phyloP scores from a whole-genome alignment of 2,113 vertebrate species.

The Illadopsis cleaveri region DNA sequence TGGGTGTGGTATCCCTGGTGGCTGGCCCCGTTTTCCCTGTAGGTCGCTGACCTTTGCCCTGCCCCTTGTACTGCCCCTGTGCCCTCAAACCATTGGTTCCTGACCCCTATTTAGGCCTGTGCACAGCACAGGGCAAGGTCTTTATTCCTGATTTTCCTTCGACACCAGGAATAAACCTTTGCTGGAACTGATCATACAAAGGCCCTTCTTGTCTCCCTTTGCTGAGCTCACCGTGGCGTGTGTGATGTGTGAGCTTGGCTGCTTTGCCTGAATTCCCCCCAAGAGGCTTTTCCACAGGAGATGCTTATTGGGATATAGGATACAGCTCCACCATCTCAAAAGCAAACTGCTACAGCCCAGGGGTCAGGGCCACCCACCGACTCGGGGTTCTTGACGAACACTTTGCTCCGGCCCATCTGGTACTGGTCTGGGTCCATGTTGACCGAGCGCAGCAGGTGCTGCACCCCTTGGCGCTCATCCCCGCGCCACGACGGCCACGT shows the following conservation, averaged over 20 bases:
- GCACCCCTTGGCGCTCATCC: conserved; percentile 88
- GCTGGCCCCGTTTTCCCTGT: background rate
- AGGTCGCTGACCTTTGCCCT: background rate
- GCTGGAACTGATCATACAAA: background rate
- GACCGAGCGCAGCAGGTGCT: conserved; percentile 89
- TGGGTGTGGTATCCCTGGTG: background rate
- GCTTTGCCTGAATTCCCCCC: background rate
- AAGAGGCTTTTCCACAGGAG: background rate
- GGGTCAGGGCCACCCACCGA: conserved; percentile 75
- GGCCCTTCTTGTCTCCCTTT: background rate
- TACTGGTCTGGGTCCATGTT: conserved; percentile 96
- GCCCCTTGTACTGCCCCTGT: background rate
- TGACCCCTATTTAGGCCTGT: background rate
- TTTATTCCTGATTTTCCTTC: background rate
- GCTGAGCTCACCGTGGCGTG: background rate
- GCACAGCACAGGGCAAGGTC: background rate
- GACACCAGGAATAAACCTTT: background rate
- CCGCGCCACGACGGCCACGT: conserved; percentile 90
- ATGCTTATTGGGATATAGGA: background rate
- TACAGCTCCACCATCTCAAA: background rate
- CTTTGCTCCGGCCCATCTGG: conserved; percentile 91
- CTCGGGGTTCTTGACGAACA: conserved; percentile 96
- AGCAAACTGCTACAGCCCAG: background rate
- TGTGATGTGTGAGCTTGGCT: background rate
- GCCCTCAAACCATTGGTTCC: background rate